phyloP scores from a whole-genome alignment of 1,140 invertebrate genomes.

The Nylanderia fulva region DNA sequence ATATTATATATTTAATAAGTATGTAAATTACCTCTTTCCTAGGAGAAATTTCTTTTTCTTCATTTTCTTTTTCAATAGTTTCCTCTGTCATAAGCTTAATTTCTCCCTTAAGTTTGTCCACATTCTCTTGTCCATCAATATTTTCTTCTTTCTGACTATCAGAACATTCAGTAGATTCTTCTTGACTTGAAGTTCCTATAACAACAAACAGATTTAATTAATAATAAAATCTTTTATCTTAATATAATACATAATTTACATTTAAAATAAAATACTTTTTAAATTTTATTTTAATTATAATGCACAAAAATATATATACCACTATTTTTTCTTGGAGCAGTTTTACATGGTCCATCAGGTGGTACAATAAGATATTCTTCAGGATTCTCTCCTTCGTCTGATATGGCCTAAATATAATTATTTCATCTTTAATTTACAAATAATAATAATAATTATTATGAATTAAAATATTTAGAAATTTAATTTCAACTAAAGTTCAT shows the following conservation, averaged over 20 bases:
- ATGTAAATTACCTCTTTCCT: slow-evolving; percentile 40
- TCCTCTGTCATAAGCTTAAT: slow-evolving; percentile 30
- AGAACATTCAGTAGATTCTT: slow-evolving; percentile 73
- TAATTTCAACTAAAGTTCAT: background rate
- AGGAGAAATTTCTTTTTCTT: background rate
- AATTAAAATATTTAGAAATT: background rate
- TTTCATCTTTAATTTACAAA: background rate
- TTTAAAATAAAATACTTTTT: background rate
- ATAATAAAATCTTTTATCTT: background rate
- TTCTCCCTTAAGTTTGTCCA: slow-evolving; percentile 55
- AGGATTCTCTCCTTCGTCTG: slow-evolving; percentile 93
- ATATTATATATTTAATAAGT: background rate
- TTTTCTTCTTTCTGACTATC: slow-evolving; percentile 77
- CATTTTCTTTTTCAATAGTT: slow-evolving; percentile 11
- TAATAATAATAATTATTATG: background rate
- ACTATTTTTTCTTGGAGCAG: slow-evolving; percentile 78
- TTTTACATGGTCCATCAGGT: slow-evolving; percentile 73
- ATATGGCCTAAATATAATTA: slow-evolving; percentile 88
- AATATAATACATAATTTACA: background rate
- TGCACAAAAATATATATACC: slow-evolving; percentile 73
- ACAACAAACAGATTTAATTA: slow-evolving; percentile 53
- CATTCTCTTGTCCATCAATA: slow-evolving; percentile 71
- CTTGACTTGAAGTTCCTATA: slow-evolving; percentile 70
- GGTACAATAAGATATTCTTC: slow-evolving; percentile 91
- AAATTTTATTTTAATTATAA: slow-evolving; percentile 32